These are phyloP conservation scores for Leucophora obtusa DNA, from an alignment of 2,888 invertebrate genomes.

Conservation along the genomic window DNA sequence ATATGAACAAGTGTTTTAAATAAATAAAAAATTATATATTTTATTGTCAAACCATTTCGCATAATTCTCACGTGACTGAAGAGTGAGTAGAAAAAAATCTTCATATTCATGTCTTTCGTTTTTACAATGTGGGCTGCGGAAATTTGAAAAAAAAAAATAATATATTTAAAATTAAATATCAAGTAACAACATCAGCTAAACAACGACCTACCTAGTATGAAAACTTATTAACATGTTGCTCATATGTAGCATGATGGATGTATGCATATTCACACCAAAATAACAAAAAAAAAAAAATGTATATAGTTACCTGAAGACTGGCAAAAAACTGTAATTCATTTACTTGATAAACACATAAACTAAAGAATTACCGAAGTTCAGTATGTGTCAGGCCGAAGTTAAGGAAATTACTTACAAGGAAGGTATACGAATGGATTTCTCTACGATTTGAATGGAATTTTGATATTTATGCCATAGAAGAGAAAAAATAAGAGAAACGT, in stretches of 20 bases:
- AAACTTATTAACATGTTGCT: constrained; percentile 1
- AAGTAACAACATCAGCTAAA: constrained; percentile 44
- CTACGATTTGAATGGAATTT: too few relatives aligned
- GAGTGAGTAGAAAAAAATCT: constrained; percentile 14
- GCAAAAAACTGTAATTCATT: neutral
- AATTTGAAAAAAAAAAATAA: constrained; percentile 45
- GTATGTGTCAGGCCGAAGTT: neutral
- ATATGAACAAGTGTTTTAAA: constrained; percentile 43
- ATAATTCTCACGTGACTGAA: constrained; percentile 60
- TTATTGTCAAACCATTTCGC: constrained; percentile 53
- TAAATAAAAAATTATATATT: constrained; percentile 11
- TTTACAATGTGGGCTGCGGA: constrained; percentile 59
- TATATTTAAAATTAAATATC: constrained; percentile 56
- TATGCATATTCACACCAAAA: constrained; percentile 49
- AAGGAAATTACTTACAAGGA: neutral
- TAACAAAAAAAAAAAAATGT: constrained; percentile 4
- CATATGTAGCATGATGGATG: constrained; percentile 33
- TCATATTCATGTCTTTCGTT: constrained; percentile 23
- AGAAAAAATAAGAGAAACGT: too few relatives aligned
- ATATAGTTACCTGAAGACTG: neutral
- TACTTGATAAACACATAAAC: neutral
- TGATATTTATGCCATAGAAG: too few relatives aligned
- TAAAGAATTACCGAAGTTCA: neutral
- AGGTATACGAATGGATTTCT: too few relatives aligned
- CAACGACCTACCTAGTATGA: constrained; percentile 38